Evolutionary conservation across 2,113 vertebrate species (phyloP), one percentile per base, ranked within the genome.

Genomic region (Cyphomyrus plagiostoma): DNA sequence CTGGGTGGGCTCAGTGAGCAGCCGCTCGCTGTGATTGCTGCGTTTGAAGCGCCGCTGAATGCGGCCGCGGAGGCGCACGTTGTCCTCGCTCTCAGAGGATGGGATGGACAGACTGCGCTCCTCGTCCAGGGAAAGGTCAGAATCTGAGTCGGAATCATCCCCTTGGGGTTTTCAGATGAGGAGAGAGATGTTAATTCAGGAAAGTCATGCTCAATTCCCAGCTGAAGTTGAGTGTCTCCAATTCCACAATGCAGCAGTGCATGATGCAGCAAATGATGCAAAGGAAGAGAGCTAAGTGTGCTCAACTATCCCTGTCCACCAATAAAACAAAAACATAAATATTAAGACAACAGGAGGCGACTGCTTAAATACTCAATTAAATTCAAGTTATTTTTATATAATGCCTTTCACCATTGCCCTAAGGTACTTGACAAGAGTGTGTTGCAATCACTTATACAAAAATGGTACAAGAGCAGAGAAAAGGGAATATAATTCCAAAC

Each of bases 31-130:
- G 90, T 98, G 98, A 53, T 97, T 97, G 0, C 97, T 96, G n/a
- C 97, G 96, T 91, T 97, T 96, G 93, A 99, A 98, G 30, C 97
- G 96, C 5, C 97, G 96, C 92, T 97, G 98, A 94, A 99, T 98
- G 90, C 97, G 97, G 21, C 98, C 96, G 13, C 97, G 97, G 23
- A 97, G 96, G 11, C 97, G 97, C 0, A 98, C 97, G 0, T 99
- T 99, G 94, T 99, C 98, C 89, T 99, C 98, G 0, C 98, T 99
- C 94, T 99, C 98, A 0, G 98, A 99, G 21, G 98, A 99, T 0
- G 98, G 98, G 91, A 99, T 99, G 91, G 98, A 99, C 86, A 99
- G 96, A 91, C 98, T 99, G 89, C 94, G 97, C 91, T 99, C 98
- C 56, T 99, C 98, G 0, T 99, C 98, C 93, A 99, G 94, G 80